A percentile compares a stretch with the other conserved stretches of the same genome.
phyloP scores from a whole-genome alignment of 2,888 invertebrate species.

The Athalia circularis region DNA sequence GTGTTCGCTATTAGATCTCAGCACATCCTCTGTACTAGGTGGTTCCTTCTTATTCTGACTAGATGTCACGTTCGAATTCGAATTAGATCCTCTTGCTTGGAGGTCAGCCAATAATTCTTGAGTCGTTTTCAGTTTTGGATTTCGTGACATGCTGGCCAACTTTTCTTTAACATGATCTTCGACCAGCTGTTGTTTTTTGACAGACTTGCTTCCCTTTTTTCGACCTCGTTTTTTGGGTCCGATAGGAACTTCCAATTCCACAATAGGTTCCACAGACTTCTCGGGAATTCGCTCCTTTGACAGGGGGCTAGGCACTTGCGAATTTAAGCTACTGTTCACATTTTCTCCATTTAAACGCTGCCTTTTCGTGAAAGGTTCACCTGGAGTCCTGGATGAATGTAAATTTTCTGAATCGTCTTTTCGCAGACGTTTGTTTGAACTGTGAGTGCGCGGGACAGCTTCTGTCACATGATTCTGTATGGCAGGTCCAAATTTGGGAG shows the following conservation, averaged over 20 bases:
- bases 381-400: constrained; percentile 47
- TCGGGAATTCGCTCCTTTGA: constrained; percentile 67
- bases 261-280: constrained; percentile 57
- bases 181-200: constrained; percentile 75
- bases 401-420: constrained; percentile 69
- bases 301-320: constrained; percentile 75
- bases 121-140: constrained; percentile 84
- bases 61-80: constrained; percentile 71
- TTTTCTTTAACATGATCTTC: constrained; percentile 77
- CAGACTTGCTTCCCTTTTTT: constrained; percentile 78
- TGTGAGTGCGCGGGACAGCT: constrained; percentile 76
- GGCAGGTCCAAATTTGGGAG: constrained; percentile 59
- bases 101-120: constrained; percentile 88
- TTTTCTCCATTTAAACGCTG: constrained; percentile 75
- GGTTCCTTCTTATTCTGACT: constrained; percentile 67
- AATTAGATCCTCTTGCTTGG: constrained; percentile 77
- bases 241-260: constrained; percentile 55
- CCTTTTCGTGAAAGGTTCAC: constrained; percentile 71
- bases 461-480: constrained; percentile 70
- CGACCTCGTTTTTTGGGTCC: constrained; percentile 78
- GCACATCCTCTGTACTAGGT: constrained; percentile 68
- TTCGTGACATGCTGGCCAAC: constrained; percentile 78
- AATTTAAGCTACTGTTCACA: constrained; percentile 70
- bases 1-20: constrained; percentile 71
- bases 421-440: constrained; percentile 76